phyloP scores from a whole-genome alignment of 2,797 vertebrate species.

The Gymnothorax javanicus region DNA sequence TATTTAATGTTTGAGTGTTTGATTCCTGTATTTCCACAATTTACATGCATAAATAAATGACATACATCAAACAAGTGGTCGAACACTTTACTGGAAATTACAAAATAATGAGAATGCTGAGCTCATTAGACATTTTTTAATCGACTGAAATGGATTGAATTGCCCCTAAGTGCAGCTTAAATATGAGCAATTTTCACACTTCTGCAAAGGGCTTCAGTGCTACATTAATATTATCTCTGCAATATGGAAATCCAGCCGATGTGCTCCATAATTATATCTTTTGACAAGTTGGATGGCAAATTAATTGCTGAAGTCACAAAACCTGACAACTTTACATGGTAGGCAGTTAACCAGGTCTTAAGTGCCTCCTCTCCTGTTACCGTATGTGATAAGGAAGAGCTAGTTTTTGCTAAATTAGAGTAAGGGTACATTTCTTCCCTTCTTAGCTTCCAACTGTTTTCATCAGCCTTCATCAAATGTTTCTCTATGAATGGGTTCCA shows the following conservation, averaged over 20 bases:
- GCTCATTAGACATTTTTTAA: neutral
- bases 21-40: neutral
- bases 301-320: conserved; percentile 7
- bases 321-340: neutral
- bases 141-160: neutral
- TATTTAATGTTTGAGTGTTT: neutral
- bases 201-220: neutral
- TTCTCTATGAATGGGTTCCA: neutral
- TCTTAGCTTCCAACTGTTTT: conserved; percentile 9
- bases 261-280: neutral
- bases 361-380: neutral
- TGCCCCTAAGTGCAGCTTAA: neutral
- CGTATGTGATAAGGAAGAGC: neutral
- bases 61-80: neutral
- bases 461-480: neutral
- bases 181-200: neutral
- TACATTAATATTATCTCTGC: neutral
- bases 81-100: neutral
- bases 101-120: neutral
- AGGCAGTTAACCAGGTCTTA: neutral
- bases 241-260: neutral
- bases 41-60: neutral
- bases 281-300: conserved; percentile 1
- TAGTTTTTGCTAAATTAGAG: neutral
- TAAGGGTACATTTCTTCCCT: neutral